These are phyloP conservation scores for Trichechus manatus DNA, from an alignment of 2,113 vertebrate species.

Conservation along the genomic window DNA sequence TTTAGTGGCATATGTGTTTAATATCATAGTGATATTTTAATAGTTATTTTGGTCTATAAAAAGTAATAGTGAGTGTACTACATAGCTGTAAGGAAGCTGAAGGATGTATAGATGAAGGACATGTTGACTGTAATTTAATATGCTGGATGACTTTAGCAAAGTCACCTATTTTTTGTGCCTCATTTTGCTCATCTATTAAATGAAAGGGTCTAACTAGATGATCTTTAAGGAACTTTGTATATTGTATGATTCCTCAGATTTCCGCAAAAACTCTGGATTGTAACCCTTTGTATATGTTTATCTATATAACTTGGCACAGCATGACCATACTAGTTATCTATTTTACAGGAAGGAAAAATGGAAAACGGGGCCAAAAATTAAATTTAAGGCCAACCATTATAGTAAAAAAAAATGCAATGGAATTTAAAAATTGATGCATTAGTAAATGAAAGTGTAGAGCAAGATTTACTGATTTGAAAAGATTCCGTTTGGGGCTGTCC, in stretches of 20 bases:
- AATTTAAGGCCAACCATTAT: constrained; percentile 17
- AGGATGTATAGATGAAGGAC: neutral
- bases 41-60: neutral
- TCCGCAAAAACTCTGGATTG: neutral
- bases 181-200: neutral
- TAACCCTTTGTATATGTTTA: neutral
- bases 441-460: constrained; percentile 10
- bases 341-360: constrained; percentile 12
- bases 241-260: neutral
- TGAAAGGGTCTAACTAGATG: neutral
- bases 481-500: constrained; percentile 35
- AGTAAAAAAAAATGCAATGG: neutral
- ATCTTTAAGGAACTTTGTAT: neutral
- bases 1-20: neutral
- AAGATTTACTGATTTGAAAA: constrained; percentile 67
- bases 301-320: neutral
- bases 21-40: constrained; percentile 35
- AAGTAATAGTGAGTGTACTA: neutral
- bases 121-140: neutral
- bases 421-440: constrained; percentile 60
- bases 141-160: neutral
- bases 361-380: neutral
- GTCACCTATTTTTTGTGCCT: neutral
- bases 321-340: neutral
- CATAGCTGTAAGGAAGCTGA: neutral